These are phyloP conservation scores for Lepidothrix coronata DNA, from an alignment of 2,113 vertebrate species.

Conservation along the genomic window DNA sequence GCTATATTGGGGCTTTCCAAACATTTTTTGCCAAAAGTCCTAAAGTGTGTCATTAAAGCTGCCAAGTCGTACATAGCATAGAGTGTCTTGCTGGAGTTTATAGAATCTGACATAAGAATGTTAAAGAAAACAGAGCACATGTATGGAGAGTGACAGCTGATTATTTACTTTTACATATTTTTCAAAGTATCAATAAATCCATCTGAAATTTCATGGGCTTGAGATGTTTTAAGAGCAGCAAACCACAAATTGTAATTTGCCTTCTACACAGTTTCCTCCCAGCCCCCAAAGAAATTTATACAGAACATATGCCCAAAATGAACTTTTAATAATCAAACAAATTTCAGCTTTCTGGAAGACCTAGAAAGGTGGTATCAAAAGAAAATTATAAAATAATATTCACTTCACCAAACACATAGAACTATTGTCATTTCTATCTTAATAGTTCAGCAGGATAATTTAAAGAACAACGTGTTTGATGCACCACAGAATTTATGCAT, in stretches of 20 bases:
- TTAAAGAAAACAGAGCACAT: constrained; percentile 51
- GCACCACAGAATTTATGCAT: background rate
- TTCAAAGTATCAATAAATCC: constrained; percentile 40
- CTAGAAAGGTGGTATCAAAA: background rate
- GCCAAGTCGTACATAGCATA: background rate
- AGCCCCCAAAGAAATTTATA: background rate
- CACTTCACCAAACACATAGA: background rate
- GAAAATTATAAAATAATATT: background rate
- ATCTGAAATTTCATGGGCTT: constrained; percentile 14
- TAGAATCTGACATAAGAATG: constrained; percentile 40
- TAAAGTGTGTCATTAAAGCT: constrained; percentile 9
- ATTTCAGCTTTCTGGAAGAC: background rate
- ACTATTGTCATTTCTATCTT: background rate
- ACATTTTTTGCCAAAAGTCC: constrained; percentile 16
- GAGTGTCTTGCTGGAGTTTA: background rate
- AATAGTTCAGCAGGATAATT: background rate
- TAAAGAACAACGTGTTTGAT: background rate
- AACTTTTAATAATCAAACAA: background rate
- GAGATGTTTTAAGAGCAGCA: background rate
- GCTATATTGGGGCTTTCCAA: background rate
- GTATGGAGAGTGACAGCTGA: constrained; percentile 23
- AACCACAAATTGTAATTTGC: background rate
- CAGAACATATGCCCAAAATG: background rate
- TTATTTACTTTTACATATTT: constrained; percentile 45
- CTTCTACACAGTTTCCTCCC: background rate